Base-by-base conservation (phyloP, 1,140 invertebrate genomes). In the Drosophila mauritiana region DNA sequence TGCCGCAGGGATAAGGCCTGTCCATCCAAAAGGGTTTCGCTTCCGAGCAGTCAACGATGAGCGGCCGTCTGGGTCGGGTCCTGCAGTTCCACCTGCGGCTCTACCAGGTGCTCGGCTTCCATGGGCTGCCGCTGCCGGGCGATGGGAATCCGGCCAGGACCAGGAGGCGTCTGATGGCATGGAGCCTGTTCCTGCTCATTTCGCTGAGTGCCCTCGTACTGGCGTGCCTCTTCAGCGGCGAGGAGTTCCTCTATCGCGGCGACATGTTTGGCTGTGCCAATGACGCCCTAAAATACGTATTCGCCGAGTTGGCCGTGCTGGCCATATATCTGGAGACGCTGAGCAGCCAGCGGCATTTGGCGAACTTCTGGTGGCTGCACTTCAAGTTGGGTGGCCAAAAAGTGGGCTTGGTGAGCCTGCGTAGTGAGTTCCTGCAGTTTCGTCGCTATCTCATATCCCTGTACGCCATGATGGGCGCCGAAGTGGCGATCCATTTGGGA, bases 221-320 rank as follows among this genome's bases (percentile, higher is more conserved):
- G 0, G 0, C 39, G 15, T 82, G 86, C 31, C 4, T 84, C 2
- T 43, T 40, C 55, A 73, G 77, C 20, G 39, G 48, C 2, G 74
- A 80, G 13, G 76, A 64, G n/a, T 91, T 52, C 46, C 57, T 92
- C 0, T 80, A 77, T 31, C 25, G 15, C 0, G 79, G 46, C 0
- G 91, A 92, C 52, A 10, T 13, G 1, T 92, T 92, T 12, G 82
- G 84, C 0, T 64, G 20, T 2, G 78, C 73, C 40, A 92, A 90
- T 25, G 88, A 92, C 61, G 59, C 40, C 0, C 12, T 92, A 0
- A 92, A 92, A 40, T 82, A 70, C 27, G 4, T 25, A 0, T 75
- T 89, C 40, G 73, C 76, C 15, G 59, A 89, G 31, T 1, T 92
- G 25, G 78, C 88, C 0, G 22, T 91, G 8, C 12, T 67, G n/a